Evolutionary conservation across 2,797 vertebrate genomes (phyloP).

Genomic region (Enteromius afrohamiltoni): DNA sequence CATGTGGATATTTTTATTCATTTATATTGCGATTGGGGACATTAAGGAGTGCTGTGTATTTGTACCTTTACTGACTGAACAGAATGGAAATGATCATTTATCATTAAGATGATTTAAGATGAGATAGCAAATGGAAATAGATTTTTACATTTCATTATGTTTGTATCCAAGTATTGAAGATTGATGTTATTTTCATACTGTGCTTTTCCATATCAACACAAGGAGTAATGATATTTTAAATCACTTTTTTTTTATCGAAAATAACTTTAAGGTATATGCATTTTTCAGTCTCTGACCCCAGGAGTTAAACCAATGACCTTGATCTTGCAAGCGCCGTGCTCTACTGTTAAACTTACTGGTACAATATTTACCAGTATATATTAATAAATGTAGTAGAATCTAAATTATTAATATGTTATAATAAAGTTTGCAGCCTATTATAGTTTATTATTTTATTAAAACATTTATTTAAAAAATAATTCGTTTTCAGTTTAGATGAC

Average conservation of each 20-base stretch:
- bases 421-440: not conserved
- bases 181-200: not conserved
- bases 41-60: slow-evolving; percentile 11
- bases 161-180: not conserved
- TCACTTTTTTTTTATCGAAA: not conserved
- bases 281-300: not conserved
- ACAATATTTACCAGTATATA: not conserved
- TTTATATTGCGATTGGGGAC: slow-evolving; percentile 31
- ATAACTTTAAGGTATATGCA: no score
- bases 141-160: not conserved
- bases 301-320: not conserved
- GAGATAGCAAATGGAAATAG: not conserved
- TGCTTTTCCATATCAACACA: not conserved
- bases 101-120: slow-evolving; percentile 27
- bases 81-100: slow-evolving; percentile 20
- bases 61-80: slow-evolving; percentile 29
- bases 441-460: not conserved
- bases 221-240: not conserved
- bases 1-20: slow-evolving; percentile 28
- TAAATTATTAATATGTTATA: not conserved
- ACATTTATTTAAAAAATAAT: not conserved
- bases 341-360: not conserved
- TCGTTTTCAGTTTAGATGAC: not conserved
- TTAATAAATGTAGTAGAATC: not conserved
- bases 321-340: not conserved